These are phyloP conservation scores for Phymanthus crucifer DNA, from an alignment of 92 coral and sea anemone species.

Conservation along the genomic window DNA sequence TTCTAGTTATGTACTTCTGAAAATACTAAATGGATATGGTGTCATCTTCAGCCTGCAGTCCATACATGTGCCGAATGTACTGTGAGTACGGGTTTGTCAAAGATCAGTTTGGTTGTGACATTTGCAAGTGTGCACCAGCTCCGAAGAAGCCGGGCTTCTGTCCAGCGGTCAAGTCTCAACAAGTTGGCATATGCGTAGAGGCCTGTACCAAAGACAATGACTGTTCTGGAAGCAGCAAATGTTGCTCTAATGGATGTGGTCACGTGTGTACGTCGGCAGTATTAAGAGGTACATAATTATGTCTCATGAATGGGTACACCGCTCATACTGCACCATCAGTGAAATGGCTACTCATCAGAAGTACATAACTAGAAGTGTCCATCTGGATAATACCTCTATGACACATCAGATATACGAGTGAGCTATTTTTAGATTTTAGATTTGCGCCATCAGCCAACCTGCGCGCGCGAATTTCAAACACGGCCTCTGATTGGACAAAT, in stretches of 20 bases:
- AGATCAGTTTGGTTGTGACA: conserved; percentile 81
- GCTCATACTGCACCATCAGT: neutral
- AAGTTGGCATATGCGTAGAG: conserved; percentile 36
- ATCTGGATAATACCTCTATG: too few relatives aligned
- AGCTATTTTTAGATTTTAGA: too few relatives aligned
- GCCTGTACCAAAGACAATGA: conserved; percentile 67
- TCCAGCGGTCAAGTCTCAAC: conserved; percentile 41
- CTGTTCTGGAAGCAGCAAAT: conserved; percentile 75
- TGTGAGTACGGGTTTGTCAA: conserved; percentile 82
- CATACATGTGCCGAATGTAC: conserved; percentile 79
- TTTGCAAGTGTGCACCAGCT: conserved; percentile 66
- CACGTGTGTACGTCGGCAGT: conserved; percentile 61
- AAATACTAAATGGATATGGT: too few relatives aligned
- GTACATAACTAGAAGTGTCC: too few relatives aligned
- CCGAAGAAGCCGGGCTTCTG: conserved; percentile 87
- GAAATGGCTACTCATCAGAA: too few relatives aligned
- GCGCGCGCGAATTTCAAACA: too few relatives aligned
- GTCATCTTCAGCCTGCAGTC: conserved; percentile 74
- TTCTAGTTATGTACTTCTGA: too few relatives aligned
- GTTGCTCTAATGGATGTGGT: conserved; percentile 83
- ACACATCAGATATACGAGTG: too few relatives aligned
- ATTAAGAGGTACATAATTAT: conserved; percentile 53
- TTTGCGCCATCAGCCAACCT: too few relatives aligned
- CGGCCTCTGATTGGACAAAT: too few relatives aligned
- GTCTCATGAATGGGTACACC: neutral